Evolutionary conservation across 2,888 invertebrate genomes (phyloP).

Genomic region (Macaria notata): DNA sequence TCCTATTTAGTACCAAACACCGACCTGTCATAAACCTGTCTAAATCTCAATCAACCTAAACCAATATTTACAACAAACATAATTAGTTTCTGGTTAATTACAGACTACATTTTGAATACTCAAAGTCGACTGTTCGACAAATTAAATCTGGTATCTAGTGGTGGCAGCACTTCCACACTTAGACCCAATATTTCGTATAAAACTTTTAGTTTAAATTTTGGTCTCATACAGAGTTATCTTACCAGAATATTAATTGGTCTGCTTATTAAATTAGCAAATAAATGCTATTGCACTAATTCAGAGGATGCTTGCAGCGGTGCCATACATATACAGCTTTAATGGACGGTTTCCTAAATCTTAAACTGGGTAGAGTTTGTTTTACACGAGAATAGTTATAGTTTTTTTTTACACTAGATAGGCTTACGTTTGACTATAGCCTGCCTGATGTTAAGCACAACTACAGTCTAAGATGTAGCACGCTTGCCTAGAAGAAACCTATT

Average conservation of each 20-base stretch:
- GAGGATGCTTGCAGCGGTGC: slow-evolving; percentile 23
- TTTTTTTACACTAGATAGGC: too few relatives aligned
- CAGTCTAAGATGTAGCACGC: too few relatives aligned
- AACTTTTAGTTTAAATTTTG: too few relatives aligned
- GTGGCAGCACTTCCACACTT: too few relatives aligned
- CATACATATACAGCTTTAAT: slow-evolving; percentile 14
- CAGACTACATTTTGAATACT: slow-evolving; percentile 39
- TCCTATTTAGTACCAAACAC: too few relatives aligned
- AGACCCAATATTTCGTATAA: too few relatives aligned
- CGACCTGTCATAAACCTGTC: slow-evolving; percentile 45
- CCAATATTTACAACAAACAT: slow-evolving; percentile 44
- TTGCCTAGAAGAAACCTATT: too few relatives aligned
- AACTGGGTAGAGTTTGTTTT: neutral
- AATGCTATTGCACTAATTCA: slow-evolving; percentile 38
- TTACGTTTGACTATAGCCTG: too few relatives aligned
- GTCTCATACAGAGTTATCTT: too few relatives aligned
- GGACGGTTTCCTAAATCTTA: slow-evolving; percentile 7
- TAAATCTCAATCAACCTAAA: slow-evolving; percentile 47
- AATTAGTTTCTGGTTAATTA: slow-evolving; percentile 42
- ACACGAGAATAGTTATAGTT: too few relatives aligned
- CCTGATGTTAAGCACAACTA: too few relatives aligned
- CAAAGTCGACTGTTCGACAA: neutral
- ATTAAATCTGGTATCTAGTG: too few relatives aligned
- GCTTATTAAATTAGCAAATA: slow-evolving; percentile 45
- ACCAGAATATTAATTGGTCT: slow-evolving; percentile 32